Evolutionary conservation across 2,797 vertebrate species (phyloP).

Genomic region (Netta rufina): DNA sequence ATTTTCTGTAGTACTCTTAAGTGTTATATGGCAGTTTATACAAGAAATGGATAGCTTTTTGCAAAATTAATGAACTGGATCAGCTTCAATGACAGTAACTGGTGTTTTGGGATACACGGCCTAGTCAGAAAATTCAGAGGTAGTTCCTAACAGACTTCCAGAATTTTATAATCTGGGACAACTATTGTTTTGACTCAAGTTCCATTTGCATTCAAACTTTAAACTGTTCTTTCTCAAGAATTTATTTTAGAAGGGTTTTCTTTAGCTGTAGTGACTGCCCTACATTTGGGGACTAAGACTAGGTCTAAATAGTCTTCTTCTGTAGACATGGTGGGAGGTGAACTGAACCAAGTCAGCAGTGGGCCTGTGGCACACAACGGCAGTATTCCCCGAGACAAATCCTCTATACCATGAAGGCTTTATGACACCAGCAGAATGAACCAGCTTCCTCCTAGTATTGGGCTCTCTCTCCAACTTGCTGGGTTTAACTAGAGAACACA

Average conservation of each 20-base stretch:
- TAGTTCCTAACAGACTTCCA: not conserved
- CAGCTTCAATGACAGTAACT: not conserved
- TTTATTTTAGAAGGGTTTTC: not conserved
- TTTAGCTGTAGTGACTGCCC: not conserved
- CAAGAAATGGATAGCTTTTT: not conserved
- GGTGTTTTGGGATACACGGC: not conserved
- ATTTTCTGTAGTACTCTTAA: not conserved
- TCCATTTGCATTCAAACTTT: not conserved
- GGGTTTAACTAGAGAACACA: not conserved
- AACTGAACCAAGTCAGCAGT: not conserved
- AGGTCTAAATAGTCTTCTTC: not conserved
- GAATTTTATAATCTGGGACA: not conserved
- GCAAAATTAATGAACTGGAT: not conserved
- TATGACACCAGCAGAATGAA: not conserved
- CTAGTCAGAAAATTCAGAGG: not conserved
- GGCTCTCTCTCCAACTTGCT: not conserved
- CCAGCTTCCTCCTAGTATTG: not conserved
- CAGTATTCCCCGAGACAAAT: not conserved
- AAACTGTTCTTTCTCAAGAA: not conserved
- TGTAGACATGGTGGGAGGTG: fast-evolving
- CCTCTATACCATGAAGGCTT: not conserved
- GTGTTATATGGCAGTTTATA: not conserved
- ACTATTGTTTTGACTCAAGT: not conserved
- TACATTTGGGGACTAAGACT: not conserved
- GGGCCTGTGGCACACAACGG: not conserved